Percentiles rank a stretch among this genome's conserved stretches.
These are phyloP conservation scores for Idris sp. DNA, from an alignment of 1,140 invertebrate species.

Conservation along the genomic window DNA sequence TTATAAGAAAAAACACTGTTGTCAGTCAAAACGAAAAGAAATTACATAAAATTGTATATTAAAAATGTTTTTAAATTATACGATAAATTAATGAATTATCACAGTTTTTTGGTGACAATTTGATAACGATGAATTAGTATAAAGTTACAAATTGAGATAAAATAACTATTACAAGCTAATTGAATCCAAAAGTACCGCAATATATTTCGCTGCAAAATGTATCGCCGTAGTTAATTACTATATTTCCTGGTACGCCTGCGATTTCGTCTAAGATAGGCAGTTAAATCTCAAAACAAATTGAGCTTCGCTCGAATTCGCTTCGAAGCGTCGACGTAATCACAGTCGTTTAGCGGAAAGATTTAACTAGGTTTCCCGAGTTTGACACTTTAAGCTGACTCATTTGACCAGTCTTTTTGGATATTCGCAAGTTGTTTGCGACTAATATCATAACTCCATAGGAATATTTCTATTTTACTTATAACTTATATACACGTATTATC, in stretches of 20 bases:
- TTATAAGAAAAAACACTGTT: no score
- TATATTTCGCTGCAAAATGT: background rate
- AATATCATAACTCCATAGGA: slow-evolving; percentile 3
- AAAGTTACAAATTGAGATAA: background rate
- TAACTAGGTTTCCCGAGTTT: slow-evolving; percentile 16
- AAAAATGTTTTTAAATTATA: no score
- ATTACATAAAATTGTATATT: no score
- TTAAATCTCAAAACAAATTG: slow-evolving; percentile 32
- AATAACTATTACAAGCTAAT: slow-evolving; percentile 1
- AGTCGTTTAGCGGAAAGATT: slow-evolving; percentile 26
- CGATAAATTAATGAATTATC: no score
- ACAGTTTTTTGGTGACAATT: background rate
- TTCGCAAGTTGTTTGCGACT: slow-evolving; percentile 2
- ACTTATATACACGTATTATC: no score
- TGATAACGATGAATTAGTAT: background rate
- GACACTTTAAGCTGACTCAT: slow-evolving; percentile 18
- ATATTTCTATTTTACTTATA: slow-evolving; percentile 13
- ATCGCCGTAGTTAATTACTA: slow-evolving; percentile 5
- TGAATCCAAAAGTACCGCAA: slow-evolving; percentile 1
- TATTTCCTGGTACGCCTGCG: slow-evolving; percentile 3
- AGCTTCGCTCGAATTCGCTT: slow-evolving; percentile 25
- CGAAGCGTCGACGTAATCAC: slow-evolving; percentile 27
- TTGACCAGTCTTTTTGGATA: slow-evolving; percentile 18
- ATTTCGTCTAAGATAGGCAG: slow-evolving; percentile 10
- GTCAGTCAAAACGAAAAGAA: no score